Conservation (phyloP, 2,113 vertebrate genomes). For the pig (Sus scrofa) region DNA sequence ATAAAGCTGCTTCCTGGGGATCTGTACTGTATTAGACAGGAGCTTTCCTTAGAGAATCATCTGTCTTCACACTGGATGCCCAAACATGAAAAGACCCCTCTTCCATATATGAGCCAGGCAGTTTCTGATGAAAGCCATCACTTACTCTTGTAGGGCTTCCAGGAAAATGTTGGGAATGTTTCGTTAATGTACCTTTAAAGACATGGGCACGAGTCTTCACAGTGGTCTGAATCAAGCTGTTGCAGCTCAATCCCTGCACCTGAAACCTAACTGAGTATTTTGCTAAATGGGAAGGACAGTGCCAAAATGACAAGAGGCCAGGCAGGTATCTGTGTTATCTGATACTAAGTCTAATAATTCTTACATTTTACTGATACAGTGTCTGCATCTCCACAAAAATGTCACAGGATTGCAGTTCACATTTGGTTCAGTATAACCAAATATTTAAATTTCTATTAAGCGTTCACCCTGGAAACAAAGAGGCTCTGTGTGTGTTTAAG, state of each 20-base stretch:
- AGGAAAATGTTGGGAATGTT: slow-evolving; percentile 37
- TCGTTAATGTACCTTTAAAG: slow-evolving; percentile 26
- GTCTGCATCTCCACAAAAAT: neutral
- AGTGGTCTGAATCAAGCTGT: neutral
- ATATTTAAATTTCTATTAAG: slow-evolving; percentile 9
- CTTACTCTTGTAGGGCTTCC: slow-evolving; percentile 19
- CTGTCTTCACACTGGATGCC: neutral
- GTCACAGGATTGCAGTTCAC: neutral
- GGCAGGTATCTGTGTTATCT: neutral
- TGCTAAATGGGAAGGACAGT: neutral
- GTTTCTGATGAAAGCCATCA: slow-evolving; percentile 52
- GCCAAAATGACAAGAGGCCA: neutral
- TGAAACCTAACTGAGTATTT: neutral
- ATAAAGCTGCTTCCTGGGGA: neutral
- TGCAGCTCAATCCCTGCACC: neutral
- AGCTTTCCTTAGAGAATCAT: neutral
- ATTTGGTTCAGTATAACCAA: neutral
- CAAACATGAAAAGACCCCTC: slow-evolving; percentile 21
- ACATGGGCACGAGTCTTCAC: neutral
- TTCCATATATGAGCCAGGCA: neutral
- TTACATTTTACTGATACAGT: neutral
- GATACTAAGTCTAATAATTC: neutral
- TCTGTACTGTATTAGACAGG: neutral
- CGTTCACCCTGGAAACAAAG: neutral
- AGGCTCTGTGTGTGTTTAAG: neutral